Evolutionary conservation across 1,140 invertebrate genomes (phyloP), one percentile per base, ranked within the genome.

Genomic region (Venturia canescens): DNA sequence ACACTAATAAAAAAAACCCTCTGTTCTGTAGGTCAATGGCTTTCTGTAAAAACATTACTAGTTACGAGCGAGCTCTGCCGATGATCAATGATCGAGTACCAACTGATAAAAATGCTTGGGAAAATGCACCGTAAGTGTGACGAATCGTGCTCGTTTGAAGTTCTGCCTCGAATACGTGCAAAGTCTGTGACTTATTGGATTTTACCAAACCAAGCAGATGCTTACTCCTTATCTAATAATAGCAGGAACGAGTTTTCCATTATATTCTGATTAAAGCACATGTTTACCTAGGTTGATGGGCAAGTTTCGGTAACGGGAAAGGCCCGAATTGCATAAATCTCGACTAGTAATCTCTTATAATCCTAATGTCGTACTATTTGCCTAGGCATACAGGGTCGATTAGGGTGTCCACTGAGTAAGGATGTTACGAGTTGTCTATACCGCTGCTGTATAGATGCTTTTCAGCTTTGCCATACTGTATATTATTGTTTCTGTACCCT

Each of bases 401-500:
- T 69, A 66, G 48, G 66, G 75, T 50, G 79, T 77, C 60, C 69
- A 7, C n/a, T 60, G 63, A 66, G 44, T 72, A 70, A 77, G 79
- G 78, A 75, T 74, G 27, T 69, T 31, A 31, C 31, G 18, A 75
- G 83, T 66, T 84, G 67, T 69, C 13, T 31, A 31, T n/a, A n/a
- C n/a, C n/a, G n/a, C 69, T 80, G 60, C 72, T 84, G 81, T 85
- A 82, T 76, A 34, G 50, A 27, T 60, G 27, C 60, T 38, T 53
- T 18, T 29, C 72, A n/a, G 26, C 57, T 77, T 13, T 9, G 21
- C 50, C 75, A 44, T 77, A 18, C 78, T 76, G 83, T 82, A 89
- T 92, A 91, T 91, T 92, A 91, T 92, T 91, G 89, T 91, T 92
- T 90, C 90, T 87, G 21, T 60, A 88, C 90, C 90, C 91, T 88